A percentile compares a stretch with the other conserved stretches of the same genome.
Conservation (phyloP, 2,113 vertebrate genomes). For the Trogon surrucura region DNA sequence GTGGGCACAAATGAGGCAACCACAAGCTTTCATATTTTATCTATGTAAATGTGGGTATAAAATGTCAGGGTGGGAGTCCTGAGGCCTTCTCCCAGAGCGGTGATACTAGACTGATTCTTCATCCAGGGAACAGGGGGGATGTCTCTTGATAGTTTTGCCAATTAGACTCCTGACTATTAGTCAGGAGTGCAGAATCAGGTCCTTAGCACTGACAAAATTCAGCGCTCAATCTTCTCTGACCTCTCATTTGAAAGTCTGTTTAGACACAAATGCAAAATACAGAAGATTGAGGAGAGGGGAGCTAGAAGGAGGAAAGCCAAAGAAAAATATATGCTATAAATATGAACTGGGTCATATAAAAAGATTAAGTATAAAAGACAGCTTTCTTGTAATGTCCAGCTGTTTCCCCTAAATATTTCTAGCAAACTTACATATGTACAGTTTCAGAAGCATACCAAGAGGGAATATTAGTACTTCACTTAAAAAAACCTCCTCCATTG, state of each 20-base stretch:
- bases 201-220: background rate
- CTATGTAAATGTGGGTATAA: background rate
- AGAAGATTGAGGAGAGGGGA: background rate
- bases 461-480: constrained; percentile 71
- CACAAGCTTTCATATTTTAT: background rate
- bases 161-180: background rate
- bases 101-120: background rate
- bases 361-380: constrained; percentile 67
- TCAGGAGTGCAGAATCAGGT: background rate
- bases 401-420: constrained; percentile 75
- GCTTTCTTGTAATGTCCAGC: constrained; percentile 67
- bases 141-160: background rate
- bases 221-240: background rate
- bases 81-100: background rate
- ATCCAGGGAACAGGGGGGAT: accelerated
- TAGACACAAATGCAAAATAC: background rate
- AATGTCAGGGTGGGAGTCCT: background rate
- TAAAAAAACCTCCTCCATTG: constrained; percentile 19
- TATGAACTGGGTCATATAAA: constrained; percentile 52
- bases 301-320: constrained; percentile 1
- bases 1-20: background rate
- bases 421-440: constrained; percentile 56
- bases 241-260: background rate
- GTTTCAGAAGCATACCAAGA: constrained; percentile 76
- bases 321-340: constrained; percentile 50